These are phyloP conservation scores for Tromatobia lineatoria DNA, from an alignment of 2,888 invertebrate species.

Conservation along the genomic window DNA sequence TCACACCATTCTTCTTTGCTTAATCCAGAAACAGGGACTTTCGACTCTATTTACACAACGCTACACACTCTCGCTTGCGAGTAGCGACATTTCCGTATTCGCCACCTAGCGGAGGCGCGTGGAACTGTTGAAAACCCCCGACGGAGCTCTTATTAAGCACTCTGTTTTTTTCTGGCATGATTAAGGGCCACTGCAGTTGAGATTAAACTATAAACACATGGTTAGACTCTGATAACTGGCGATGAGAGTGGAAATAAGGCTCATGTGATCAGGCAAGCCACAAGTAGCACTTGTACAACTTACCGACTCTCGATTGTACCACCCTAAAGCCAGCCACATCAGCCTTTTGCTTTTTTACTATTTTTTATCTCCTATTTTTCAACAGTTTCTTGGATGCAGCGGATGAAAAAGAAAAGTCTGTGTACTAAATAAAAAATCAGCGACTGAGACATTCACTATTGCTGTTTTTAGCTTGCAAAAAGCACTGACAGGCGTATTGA, in stretches of 20 bases:
- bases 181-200: background rate
- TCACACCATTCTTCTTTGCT: background rate
- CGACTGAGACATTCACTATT: background rate
- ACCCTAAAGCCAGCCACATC: too few relatives aligned
- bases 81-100: background rate
- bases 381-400: background rate
- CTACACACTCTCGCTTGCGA: background rate
- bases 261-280: too few relatives aligned
- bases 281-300: too few relatives aligned
- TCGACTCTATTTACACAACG: too few relatives aligned
- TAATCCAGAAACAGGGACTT: too few relatives aligned
- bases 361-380: too few relatives aligned
- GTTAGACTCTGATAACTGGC: too few relatives aligned
- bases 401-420: background rate
- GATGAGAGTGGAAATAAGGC: too few relatives aligned
- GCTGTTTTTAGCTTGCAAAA: background rate
- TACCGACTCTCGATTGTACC: too few relatives aligned
- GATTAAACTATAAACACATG: background rate
- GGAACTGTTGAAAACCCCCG: background rate
- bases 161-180: background rate
- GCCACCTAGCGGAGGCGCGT: background rate
- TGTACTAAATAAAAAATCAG: background rate
- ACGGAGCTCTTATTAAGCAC: background rate
- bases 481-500: conserved; percentile 20
- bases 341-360: too few relatives aligned